Evolutionary conservation across 2,888 invertebrate genomes (phyloP).

Genomic region (Oasisia sp.): DNA sequence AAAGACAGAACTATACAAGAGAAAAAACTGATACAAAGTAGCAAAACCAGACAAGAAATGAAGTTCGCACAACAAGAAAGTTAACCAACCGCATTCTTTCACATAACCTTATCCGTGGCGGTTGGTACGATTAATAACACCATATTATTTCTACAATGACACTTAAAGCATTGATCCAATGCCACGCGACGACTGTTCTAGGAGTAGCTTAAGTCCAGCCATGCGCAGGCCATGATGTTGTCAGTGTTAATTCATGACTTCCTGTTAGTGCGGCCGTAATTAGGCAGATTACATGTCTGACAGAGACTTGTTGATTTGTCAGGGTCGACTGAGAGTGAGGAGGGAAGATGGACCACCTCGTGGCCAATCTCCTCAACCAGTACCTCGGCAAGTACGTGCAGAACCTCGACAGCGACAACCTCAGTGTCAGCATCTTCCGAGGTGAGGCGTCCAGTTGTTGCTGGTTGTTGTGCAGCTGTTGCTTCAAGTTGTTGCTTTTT

Average conservation of each 20-base stretch:
- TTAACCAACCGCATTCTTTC: not conserved
- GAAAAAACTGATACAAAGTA: conserved; percentile 17
- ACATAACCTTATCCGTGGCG: not conserved
- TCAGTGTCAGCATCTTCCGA: conserved; percentile 85
- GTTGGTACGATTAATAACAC: not conserved
- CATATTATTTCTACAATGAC: not conserved
- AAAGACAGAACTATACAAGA: not conserved
- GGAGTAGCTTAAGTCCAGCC: conserved; percentile 8
- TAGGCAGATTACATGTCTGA: conserved; percentile 19
- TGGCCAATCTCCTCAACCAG: conserved; percentile 82
- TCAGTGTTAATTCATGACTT: conserved; percentile 21
- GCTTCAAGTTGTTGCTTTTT: conserved; percentile 2
- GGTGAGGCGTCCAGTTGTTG: conserved; percentile 69
- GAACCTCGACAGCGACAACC: conserved; percentile 83
- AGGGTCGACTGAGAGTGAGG: not conserved
- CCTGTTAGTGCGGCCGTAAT: conserved; percentile 17
- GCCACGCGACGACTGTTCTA: conserved; percentile 2
- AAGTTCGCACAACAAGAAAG: not conserved
- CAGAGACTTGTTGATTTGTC: conserved; percentile 19
- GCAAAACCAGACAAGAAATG: conserved; percentile 17
- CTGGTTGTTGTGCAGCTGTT: not conserved
- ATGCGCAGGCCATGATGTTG: not conserved
- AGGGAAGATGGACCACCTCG: conserved; percentile 68
- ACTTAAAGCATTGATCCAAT: conserved; percentile 14
- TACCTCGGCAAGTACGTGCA: conserved; percentile 84